A percentile compares a stretch with the other conserved stretches of the same genome.
Conservation (phyloP, 1,140 invertebrate genomes). For the Magallana gigas region DNA sequence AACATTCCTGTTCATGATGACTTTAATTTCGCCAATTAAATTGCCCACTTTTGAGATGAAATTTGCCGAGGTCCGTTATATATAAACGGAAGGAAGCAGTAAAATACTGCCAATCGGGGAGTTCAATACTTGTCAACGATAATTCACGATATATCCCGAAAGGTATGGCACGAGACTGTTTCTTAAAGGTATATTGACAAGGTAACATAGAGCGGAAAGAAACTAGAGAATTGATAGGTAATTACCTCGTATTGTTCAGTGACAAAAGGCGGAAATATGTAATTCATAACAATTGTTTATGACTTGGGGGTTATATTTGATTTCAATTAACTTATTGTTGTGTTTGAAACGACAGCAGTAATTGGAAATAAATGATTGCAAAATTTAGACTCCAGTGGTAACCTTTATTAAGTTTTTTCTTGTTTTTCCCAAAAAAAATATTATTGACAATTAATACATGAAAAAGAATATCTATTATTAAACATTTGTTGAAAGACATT, state of each 20-base stretch:
- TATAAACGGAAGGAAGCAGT: constrained; percentile 18
- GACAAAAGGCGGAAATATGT: constrained; percentile 31
- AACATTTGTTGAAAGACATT: too few species aligned
- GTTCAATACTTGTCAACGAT: constrained; percentile 4
- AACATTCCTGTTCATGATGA: constrained; percentile 10
- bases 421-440: too few species aligned
- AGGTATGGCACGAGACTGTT: constrained; percentile 20
- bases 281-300: constrained; percentile 11
- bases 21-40: constrained; percentile 33
- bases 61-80: not conserved
- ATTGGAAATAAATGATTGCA: too few species aligned
- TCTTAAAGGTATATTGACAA: constrained; percentile 29
- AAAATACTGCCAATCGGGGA: constrained; percentile 13
- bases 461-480: too few species aligned
- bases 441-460: too few species aligned
- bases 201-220: constrained; percentile 7
- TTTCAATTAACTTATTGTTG: constrained; percentile 1
- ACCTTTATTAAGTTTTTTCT: too few species aligned
- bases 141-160: constrained; percentile 24
- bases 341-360: too few species aligned
- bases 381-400: too few species aligned
- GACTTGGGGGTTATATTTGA: constrained; percentile 20
- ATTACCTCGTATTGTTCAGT: constrained; percentile 5
- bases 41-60: not conserved
- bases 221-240: constrained; percentile 20